A percentile compares a stretch with the other conserved stretches of the same genome.
These are phyloP conservation scores for Lamellibrachia columna DNA, from an alignment of 2,888 invertebrate genomes.

Conservation along the genomic window DNA sequence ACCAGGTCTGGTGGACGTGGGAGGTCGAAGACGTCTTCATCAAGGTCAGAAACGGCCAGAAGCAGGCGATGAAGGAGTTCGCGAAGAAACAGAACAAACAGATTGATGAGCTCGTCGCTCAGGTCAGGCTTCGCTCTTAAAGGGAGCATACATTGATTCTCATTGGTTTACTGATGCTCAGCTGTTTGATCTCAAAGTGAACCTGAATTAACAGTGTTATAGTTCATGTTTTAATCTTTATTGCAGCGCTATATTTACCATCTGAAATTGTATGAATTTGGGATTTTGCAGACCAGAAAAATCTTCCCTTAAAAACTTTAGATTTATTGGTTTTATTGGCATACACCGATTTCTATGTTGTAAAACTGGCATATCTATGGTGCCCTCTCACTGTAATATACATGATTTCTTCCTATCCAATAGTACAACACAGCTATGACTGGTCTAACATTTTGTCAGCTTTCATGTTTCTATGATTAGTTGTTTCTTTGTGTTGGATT, in stretches of 20 bases:
- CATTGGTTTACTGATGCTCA: background rate
- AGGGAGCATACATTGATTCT: background rate
- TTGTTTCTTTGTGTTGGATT: background rate
- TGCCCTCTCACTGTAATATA: too few species aligned
- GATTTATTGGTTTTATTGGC: too few species aligned
- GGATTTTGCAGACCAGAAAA: too few species aligned
- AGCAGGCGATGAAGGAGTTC: conserved; percentile 91
- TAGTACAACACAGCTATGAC: background rate
- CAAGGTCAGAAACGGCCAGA: conserved; percentile 67
- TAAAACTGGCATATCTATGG: too few species aligned
- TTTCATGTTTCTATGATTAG: background rate
- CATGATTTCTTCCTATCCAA: too few species aligned
- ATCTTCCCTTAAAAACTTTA: too few species aligned
- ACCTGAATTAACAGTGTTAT: background rate
- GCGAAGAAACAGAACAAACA: conserved; percentile 82
- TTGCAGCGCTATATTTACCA: too few species aligned
- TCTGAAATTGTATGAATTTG: too few species aligned
- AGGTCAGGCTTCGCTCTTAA: conserved; percentile 57
- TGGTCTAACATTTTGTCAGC: background rate
- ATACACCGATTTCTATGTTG: too few species aligned
- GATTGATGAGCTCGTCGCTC: conserved; percentile 83
- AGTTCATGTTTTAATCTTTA: too few species aligned
- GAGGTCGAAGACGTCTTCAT: conserved; percentile 90
- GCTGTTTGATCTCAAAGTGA: background rate
- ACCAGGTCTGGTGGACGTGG: conserved; percentile 95